These are phyloP conservation scores for Acanthopagrus latus DNA, from an alignment of 2,797 vertebrate species.

Conservation along the genomic window DNA sequence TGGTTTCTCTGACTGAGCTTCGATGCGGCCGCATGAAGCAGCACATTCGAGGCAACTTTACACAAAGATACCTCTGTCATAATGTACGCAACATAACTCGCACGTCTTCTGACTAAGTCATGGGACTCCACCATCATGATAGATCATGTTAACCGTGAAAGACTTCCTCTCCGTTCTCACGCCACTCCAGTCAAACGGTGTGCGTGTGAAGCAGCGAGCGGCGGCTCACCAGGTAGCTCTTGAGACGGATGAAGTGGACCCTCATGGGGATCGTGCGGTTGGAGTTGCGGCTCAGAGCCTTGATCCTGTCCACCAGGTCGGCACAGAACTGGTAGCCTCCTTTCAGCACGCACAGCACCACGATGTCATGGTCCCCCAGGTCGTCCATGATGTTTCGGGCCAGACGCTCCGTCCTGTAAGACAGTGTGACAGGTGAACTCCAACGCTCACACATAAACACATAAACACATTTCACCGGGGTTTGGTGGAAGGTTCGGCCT, in stretches of 20 bases:
- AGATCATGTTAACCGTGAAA: constrained; percentile 8
- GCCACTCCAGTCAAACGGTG: not conserved
- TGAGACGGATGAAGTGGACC: constrained; percentile 94
- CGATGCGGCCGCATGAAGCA: not conserved
- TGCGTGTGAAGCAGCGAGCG: not conserved
- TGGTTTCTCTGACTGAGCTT: not conserved
- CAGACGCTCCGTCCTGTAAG: constrained; percentile 90
- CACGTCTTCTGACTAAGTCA: constrained; percentile 46
- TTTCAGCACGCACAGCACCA: constrained; percentile 93
- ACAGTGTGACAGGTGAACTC: constrained; percentile 8
- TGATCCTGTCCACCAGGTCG: constrained; percentile 91
- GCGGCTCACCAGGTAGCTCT: constrained; percentile 91
- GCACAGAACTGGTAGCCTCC: constrained; percentile 94
- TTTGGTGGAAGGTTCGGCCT: not conserved
- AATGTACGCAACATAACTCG: constrained; percentile 16
- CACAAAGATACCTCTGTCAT: constrained; percentile 46
- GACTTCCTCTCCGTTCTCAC: not conserved
- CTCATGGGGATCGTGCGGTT: constrained; percentile 91
- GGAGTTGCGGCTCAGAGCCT: constrained; percentile 91
- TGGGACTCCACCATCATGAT: constrained; percentile 8
- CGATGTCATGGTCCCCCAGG: constrained; percentile 91
- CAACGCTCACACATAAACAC: too few relatives aligned
- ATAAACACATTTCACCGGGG: not conserved
- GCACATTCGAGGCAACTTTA: constrained; percentile 13
- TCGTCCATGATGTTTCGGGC: constrained; percentile 94